A percentile compares a stretch with the other conserved stretches of the same genome.
Evolutionary conservation across 2,113 vertebrate species (phyloP).

Genomic region (Alethe castanea): DNA sequence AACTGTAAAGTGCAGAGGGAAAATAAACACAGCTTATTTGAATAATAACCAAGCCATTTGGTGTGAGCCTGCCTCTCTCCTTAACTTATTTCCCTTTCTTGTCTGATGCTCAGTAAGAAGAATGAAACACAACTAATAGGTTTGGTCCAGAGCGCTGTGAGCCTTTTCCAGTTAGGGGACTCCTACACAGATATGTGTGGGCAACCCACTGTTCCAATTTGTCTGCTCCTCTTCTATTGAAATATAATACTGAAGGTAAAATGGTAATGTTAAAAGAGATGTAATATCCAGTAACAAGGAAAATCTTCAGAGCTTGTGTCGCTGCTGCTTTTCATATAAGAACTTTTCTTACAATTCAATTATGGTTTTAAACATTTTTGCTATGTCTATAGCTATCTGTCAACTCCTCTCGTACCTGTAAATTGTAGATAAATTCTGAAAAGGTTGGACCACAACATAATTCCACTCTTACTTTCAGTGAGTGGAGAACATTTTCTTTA

Average conservation of each 20-base stretch:
- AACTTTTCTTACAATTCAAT: background rate
- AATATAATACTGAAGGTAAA: background rate
- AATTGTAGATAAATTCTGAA: background rate
- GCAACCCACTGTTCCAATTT: background rate
- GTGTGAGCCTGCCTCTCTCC: background rate
- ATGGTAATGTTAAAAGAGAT: background rate
- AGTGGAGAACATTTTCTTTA: background rate
- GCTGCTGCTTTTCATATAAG: background rate
- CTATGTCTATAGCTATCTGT: background rate
- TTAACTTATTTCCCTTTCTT: background rate
- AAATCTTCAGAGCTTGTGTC: background rate
- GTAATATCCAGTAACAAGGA: background rate
- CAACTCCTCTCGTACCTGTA: background rate
- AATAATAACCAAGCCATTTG: background rate
- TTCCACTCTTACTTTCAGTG: background rate
- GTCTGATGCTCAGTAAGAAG: background rate
- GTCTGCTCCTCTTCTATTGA: background rate
- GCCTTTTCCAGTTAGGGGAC: background rate
- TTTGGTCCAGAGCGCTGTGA: background rate
- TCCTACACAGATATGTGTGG: background rate
- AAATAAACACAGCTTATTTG: background rate
- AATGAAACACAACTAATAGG: background rate
- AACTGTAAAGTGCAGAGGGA: background rate
- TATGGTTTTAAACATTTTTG: background rate
- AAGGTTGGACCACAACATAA: background rate